Base-by-base conservation (phyloP, 2,888 invertebrate species). In the Philhelius pedissequus region DNA sequence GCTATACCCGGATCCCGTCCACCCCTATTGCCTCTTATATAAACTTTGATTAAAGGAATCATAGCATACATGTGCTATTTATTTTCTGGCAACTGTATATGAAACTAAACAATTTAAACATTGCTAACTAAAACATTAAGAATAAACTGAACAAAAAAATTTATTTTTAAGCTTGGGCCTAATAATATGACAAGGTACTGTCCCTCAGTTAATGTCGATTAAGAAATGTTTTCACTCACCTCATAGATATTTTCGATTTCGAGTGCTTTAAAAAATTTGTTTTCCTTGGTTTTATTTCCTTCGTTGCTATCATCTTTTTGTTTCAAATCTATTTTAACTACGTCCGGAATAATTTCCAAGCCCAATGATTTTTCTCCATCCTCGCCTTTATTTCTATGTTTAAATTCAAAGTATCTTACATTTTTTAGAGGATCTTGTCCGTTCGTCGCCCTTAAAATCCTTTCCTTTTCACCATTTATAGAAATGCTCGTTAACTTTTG, bases 241-340 rank as follows among this genome's bases (percentile, higher is more conserved):
- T 38, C 30, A 22, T 4, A 2, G 0, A 27, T 9, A 7, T 40
- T 8, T 1, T 4, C 15, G 7, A 50, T 25, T n/a, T 56, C 50
- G n/a, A 69, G 15, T 1, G 80, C 69, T 4, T 70, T 81, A 20
- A 50, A 81, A 40, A 64, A 81, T 56, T 50, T 81, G 13, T 81
- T 81, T 4, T 38, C n/a, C 1, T 60, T 18, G 0, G 4, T 43
- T 13, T 30, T 2, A 54, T 13, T 35, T 1, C 5, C 2, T 38
- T 38, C 18, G n/a, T n/a, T 56, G 8, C 2, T 9, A 0, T 1
- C 9, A 32, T 40, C 22, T 7, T 52, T 27, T 11, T 22, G 11
- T 25, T 5, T 7, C 5, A 13, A 5, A 15, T 15, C 15, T 9
- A 0, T 40, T 40, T 4, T 22, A 8, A 13, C 9, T 20, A 1